phyloP scores from a whole-genome alignment of 2,797 vertebrate species.

The Bradypodion pumilum region DNA sequence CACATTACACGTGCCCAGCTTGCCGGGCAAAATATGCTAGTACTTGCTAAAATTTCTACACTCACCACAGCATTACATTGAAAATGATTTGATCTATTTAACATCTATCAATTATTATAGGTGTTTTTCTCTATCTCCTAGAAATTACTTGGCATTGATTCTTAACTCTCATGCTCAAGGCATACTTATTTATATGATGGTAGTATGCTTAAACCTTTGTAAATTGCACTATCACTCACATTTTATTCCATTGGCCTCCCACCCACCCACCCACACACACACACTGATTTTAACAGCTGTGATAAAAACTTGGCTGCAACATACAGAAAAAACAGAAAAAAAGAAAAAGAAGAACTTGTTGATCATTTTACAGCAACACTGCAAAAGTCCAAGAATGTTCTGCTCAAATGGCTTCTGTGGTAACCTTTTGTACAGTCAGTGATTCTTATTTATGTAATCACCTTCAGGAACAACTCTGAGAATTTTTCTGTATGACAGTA shows the following conservation, averaged over 20 bases:
- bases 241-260: neutral
- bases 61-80: neutral
- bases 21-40: no score
- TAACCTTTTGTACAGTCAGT: neutral
- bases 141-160: constrained; percentile 37
- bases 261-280: neutral
- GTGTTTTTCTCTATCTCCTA: neutral
- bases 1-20: no score
- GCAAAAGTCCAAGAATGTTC: neutral
- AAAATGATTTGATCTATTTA: constrained; percentile 6
- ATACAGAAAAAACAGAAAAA: no score
- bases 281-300: neutral
- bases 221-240: neutral
- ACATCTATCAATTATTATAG: constrained; percentile 14
- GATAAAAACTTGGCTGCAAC: neutral
- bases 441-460: neutral
- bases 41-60: neutral
- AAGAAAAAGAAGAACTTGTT: neutral
- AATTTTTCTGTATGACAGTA: neutral
- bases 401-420: neutral
- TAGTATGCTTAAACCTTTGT: neutral
- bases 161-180: constrained; percentile 4
- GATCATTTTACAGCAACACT: neutral
- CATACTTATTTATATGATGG: neutral
- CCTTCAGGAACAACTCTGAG: neutral